Conservation (phyloP, 1,140 invertebrate genomes). For the Lamellibrachia luymesi region DNA sequence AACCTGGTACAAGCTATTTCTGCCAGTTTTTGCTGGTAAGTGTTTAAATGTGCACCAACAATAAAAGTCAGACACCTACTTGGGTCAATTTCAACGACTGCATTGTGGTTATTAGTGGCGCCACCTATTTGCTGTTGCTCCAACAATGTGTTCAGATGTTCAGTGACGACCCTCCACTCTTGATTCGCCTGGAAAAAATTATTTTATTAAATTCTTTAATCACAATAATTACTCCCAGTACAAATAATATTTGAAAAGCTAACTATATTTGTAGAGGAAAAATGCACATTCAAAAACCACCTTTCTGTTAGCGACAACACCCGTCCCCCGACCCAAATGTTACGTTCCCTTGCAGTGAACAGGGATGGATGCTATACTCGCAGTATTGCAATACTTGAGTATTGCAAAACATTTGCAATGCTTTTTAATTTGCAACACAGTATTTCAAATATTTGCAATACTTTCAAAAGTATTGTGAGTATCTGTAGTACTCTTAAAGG, state of each 20-base stretch:
- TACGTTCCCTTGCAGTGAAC: too few species aligned
- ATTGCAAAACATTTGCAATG: background rate
- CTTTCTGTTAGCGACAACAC: too few species aligned
- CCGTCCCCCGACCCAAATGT: too few species aligned
- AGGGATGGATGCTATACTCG: too few species aligned
- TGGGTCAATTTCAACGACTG: background rate
- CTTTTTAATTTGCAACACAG: background rate
- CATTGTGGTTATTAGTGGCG: background rate
- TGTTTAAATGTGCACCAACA: background rate
- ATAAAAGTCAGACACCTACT: background rate
- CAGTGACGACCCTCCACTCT: constrained; percentile 12
- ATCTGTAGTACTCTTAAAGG: too few species aligned
- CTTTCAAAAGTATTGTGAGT: background rate
- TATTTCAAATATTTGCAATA: constrained; percentile 6
- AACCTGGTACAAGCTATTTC: too few species aligned
- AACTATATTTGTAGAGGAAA: too few species aligned
- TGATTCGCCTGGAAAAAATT: background rate
- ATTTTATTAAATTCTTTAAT: background rate
- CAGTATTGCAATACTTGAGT: background rate
- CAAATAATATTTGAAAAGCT: background rate
- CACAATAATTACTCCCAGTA: background rate
- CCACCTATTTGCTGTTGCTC: background rate
- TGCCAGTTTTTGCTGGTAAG: too few species aligned
- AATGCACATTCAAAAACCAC: too few species aligned
- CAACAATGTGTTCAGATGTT: constrained; percentile 3